Conservation (phyloP, 2,113 vertebrate genomes). For the Sphaerodactylus townsendi region DNA sequence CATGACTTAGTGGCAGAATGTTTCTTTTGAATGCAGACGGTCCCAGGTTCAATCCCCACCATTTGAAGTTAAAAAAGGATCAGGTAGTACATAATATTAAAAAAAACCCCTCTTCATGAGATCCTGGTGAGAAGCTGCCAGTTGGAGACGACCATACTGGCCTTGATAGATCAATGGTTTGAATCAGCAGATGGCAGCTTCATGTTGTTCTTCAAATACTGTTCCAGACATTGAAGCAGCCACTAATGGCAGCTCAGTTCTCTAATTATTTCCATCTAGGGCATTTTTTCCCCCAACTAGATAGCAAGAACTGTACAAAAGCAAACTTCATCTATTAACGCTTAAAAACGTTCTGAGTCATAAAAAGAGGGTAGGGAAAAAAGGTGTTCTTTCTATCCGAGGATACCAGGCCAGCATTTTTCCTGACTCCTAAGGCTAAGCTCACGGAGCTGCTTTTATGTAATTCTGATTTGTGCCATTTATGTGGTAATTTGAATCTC, state of each 20-base stretch:
- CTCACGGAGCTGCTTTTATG: background rate
- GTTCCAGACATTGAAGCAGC: background rate
- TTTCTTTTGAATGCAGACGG: too few relatives aligned
- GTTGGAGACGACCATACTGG: too few relatives aligned
- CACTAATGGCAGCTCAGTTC: background rate
- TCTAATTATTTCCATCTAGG: background rate
- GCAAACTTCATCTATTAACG: constrained; percentile 2
- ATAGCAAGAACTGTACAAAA: constrained; percentile 20
- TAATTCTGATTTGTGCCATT: background rate
- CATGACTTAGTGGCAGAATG: too few relatives aligned
- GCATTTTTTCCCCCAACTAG: too few relatives aligned
- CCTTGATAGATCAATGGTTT: too few relatives aligned
- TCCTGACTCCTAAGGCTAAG: constrained; percentile 13
- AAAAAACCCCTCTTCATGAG: too few relatives aligned
- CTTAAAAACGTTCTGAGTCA: constrained; percentile 27
- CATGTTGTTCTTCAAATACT: background rate
- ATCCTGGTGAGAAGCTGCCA: too few relatives aligned
- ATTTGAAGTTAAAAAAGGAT: too few relatives aligned
- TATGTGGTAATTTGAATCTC: background rate
- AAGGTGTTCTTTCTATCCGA: constrained; percentile 19
- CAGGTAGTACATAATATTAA: too few relatives aligned
- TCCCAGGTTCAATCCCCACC: too few relatives aligned
- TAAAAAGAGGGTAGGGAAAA: background rate
- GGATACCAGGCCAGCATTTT: constrained; percentile 2
- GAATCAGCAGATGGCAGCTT: too few relatives aligned